Conservation (phyloP, 1,140 invertebrate species). For the Drosophila erecta region DNA sequence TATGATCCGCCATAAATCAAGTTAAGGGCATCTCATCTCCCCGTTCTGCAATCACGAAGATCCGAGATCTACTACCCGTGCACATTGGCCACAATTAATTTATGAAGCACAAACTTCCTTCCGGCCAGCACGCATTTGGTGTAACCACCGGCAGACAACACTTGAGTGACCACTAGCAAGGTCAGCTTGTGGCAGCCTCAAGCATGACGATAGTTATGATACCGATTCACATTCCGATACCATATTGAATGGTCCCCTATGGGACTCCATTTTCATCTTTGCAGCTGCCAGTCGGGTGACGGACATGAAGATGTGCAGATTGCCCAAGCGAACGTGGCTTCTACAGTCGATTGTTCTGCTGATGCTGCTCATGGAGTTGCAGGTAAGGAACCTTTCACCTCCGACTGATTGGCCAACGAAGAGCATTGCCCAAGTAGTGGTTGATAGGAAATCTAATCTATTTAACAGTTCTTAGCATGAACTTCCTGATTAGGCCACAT, state of each 20-base stretch:
- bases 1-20: constrained; percentile 25
- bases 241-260: constrained; percentile 51
- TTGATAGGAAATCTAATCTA: constrained; percentile 71
- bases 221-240: constrained; percentile 33
- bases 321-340: constrained; percentile 21
- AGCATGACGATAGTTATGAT: constrained; percentile 59
- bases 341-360: constrained; percentile 22
- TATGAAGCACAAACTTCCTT: constrained; percentile 80
- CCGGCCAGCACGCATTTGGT: constrained; percentile 64
- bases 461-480: constrained; percentile 78
- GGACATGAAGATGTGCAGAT: constrained; percentile 54
- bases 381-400: constrained; percentile 66
- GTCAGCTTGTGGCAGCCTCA: constrained; percentile 29
- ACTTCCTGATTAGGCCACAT: constrained; percentile 76
- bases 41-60: not conserved
- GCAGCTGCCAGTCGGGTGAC: constrained; percentile 53
- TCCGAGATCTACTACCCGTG: constrained; percentile 29
- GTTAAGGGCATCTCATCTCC: constrained; percentile 14
- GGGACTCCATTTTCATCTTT: constrained; percentile 32
- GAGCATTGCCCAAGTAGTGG: constrained; percentile 48
- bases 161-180: constrained; percentile 75
- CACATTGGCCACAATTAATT: constrained; percentile 77
- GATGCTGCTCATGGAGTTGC: constrained; percentile 27
- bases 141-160: constrained; percentile 56
- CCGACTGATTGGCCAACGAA: constrained; percentile 15